Conservation (phyloP, 2,797 vertebrate species). For the Crocodylus rhombifer region DNA sequence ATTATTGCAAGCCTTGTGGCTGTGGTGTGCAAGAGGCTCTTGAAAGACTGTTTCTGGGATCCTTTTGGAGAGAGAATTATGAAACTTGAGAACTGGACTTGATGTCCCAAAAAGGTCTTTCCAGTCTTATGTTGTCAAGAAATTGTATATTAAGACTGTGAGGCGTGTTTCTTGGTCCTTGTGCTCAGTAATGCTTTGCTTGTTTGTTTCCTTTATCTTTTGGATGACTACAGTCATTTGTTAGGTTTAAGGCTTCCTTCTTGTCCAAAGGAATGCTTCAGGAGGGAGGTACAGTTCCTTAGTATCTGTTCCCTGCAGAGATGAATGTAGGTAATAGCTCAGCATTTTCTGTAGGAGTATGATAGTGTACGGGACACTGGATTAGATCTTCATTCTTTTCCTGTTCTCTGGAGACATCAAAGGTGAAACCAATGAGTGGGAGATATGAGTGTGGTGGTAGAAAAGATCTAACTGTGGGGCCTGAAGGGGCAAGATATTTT, state of each 20-base stretch:
- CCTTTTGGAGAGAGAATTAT: too few relatives aligned
- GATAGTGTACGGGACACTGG: neutral
- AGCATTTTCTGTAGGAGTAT: neutral
- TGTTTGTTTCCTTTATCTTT: neutral
- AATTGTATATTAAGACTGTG: neutral
- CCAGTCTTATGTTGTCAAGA: neutral
- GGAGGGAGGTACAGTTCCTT: neutral
- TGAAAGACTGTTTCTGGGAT: too few relatives aligned
- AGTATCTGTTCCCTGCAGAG: neutral
- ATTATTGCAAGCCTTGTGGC: too few relatives aligned
- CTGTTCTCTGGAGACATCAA: neutral
- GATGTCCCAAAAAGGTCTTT: too few relatives aligned
- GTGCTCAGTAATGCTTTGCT: neutral
- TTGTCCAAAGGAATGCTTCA: neutral
- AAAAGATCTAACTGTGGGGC: neutral
- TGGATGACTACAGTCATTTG: neutral
- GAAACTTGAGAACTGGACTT: too few relatives aligned
- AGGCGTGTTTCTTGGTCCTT: neutral
- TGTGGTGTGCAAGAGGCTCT: too few relatives aligned
- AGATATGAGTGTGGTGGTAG: neutral
- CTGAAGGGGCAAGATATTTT: neutral
- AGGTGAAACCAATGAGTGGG: neutral
- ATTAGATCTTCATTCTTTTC: neutral
- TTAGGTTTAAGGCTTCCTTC: neutral
- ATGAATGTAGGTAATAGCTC: neutral